Base-by-base conservation (phyloP, 2,797 vertebrate genomes). In the Manis javanica region DNA sequence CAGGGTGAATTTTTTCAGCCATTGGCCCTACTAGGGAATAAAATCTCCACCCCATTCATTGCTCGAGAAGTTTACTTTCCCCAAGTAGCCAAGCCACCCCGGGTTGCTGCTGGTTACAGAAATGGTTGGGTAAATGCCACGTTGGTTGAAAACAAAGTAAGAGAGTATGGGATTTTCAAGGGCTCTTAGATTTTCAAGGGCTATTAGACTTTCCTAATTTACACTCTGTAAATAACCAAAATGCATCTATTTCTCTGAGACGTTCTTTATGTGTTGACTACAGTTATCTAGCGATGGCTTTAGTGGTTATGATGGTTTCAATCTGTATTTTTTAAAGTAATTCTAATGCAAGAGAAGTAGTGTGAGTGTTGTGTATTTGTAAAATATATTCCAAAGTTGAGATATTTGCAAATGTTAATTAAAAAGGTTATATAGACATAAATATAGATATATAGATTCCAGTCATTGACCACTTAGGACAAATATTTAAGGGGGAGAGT, bases 71-170 rank as follows among this genome's bases (percentile, higher is more conserved):
- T 96, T 98, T 96, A 63, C 86, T 90, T 97, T 96, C 93, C 84
- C 82, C 26, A 9, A 91, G 74, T 82, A 96, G 85, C 94, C 96
- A 83, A 91, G 59, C 77, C 89, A 74, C 39, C 90, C 89, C 59
- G 3, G 23, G 87, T 94, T 97, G 93, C 95, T 95, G 49, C 78
- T 93, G 51, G 96, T 96, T 97, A 97, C 93, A 93, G 96, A 97
- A 97, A 87, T 64, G 24, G 57, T 93, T 91, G 64, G 75, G 83
- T 90, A 91, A 95, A 96, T 77, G 96, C 94, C 92, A 89, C 93
- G 59, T 51, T 96, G 66, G 66, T 95, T 96, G 69, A 94, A 90
- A 91, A 95, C 92, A 87, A 86, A 49, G 91, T 87, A 90, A 93
- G 81, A 95, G 83, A 86, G 78, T 92, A 93, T 92, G 66, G 55